Percentiles rank a stretch among this genome's conserved stretches.
Evolutionary conservation across 2,113 vertebrate genomes (phyloP).

Genomic region (Oxyura jamaicensis): DNA sequence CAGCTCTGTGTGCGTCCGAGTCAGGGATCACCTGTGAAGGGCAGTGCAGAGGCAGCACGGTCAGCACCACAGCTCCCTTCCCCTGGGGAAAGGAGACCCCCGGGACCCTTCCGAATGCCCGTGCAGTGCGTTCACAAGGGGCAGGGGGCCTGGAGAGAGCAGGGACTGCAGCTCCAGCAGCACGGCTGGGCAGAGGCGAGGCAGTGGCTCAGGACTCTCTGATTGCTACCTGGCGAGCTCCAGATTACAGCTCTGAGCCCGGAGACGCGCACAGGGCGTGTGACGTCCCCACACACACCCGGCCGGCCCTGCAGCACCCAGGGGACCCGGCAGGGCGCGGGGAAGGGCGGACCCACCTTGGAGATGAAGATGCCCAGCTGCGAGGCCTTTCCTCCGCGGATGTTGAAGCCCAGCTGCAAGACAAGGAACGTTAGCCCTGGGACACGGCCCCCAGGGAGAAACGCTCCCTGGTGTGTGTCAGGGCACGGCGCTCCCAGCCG

Average conservation of each 20-base stretch:
- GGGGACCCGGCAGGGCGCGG: rapidly evolving
- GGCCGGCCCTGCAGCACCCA: background rate
- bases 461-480: too few relatives aligned
- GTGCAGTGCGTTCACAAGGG: rapidly evolving
- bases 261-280: rapidly evolving
- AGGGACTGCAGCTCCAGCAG: background rate
- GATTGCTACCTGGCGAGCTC: background rate
- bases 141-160: background rate
- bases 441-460: too few relatives aligned
- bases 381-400: constrained; percentile 95
- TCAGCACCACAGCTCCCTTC: rapidly evolving
- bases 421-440: background rate
- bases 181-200: background rate
- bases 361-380: constrained; percentile 99
- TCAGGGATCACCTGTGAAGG: constrained; percentile 90
- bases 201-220: rapidly evolving
- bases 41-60: background rate
- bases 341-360: constrained; percentile 81
- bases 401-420: constrained; percentile 94
- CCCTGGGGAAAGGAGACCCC: background rate
- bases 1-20: constrained; percentile 93
- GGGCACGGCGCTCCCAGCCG: too few relatives aligned
- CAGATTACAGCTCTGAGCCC: background rate
- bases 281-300: background rate
- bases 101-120: too few relatives aligned